These are phyloP conservation scores for Blastobasis lacticolella DNA, from an alignment of 2,888 invertebrate genomes.

Conservation along the genomic window DNA sequence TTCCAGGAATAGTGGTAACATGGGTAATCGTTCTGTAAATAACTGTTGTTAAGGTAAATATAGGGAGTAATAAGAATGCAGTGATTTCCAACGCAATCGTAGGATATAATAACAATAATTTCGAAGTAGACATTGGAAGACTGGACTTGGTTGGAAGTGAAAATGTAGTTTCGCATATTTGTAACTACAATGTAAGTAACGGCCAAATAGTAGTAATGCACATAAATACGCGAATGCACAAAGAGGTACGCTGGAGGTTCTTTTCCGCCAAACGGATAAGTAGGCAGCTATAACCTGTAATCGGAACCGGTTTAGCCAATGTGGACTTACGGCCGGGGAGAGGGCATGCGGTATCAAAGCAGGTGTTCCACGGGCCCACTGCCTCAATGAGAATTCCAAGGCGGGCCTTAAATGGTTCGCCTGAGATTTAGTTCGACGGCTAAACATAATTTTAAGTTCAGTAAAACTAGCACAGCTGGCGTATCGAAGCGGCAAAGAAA, in stretches of 20 bases:
- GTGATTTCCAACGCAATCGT: neutral
- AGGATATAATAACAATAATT: neutral
- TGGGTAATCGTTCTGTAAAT: constrained; percentile 59
- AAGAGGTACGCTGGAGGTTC: constrained; percentile 49
- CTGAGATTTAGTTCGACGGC: constrained; percentile 44
- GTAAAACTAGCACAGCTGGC: neutral
- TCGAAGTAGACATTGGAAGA: neutral
- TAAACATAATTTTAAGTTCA: constrained; percentile 8
- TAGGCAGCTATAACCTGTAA: constrained; percentile 70
- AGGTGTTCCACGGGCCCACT: constrained; percentile 67
- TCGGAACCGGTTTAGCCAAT: constrained; percentile 69
- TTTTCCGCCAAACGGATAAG: constrained; percentile 71
- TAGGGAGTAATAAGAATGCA: constrained; percentile 7
- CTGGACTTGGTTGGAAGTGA: neutral
- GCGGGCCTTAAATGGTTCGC: constrained; percentile 49
- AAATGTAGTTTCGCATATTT: neutral
- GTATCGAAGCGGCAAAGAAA: too few species aligned
- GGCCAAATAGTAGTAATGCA: neutral
- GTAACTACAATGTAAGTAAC: neutral
- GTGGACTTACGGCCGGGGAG: constrained; percentile 65
- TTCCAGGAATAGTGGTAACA: constrained; percentile 44
- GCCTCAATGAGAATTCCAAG: constrained; percentile 68
- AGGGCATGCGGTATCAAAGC: constrained; percentile 69
- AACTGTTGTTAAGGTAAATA: constrained; percentile 23
- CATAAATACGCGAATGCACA: constrained; percentile 39